Base-by-base conservation (phyloP, 2,888 invertebrate genomes). In the Melitaea athalia region DNA sequence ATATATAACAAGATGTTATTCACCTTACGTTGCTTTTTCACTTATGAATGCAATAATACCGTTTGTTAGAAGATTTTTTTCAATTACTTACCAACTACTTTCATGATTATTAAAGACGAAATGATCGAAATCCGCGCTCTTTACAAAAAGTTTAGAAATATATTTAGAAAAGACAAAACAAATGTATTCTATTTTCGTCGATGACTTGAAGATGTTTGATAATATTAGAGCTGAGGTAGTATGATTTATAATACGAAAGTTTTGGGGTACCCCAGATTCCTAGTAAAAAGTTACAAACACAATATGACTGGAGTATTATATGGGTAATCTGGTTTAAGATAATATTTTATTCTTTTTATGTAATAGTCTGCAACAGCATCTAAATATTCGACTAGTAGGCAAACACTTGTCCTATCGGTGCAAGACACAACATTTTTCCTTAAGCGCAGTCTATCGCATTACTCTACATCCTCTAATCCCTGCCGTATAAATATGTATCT, bases 1-100 rank as follows among this genome's bases (percentile, higher is more conserved):
- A 59, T 62, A 45, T 59, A 43, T 59, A 67, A 61, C 45, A 53
- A 68, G 55, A 68, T 42, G 53, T 15, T 64, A 63, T 50, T 45
- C 59, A 67, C 50, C 14, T 45, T 67, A 60, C 63, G 53, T 45
- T 63, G 59, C 55, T 59, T 63, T 63, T 64, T 64, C 45, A 57
- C 61, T 70, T 52, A 64, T 70, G 38, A 64, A 61, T 67, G 55
- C 31, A 59, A 3, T 1, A 59, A 50, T 63, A 65, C 63, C 50
- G 68, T 71, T 68, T 60, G 42, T 62, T 49, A 49, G 43, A 62
- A 64, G 17, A 65, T 50, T 45, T 45, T 60, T 61, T 45, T 38
- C 52, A 42, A 59, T 53, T 15, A 64, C 24, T 53, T 15, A 64
- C 24, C 31, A 55, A 57, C 31, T 45, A 52, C 63, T 68, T 52